Evolutionary conservation across 2,797 vertebrate genomes (phyloP), one percentile per base, ranked within the genome.

Genomic region (Potorous gilbertii): DNA sequence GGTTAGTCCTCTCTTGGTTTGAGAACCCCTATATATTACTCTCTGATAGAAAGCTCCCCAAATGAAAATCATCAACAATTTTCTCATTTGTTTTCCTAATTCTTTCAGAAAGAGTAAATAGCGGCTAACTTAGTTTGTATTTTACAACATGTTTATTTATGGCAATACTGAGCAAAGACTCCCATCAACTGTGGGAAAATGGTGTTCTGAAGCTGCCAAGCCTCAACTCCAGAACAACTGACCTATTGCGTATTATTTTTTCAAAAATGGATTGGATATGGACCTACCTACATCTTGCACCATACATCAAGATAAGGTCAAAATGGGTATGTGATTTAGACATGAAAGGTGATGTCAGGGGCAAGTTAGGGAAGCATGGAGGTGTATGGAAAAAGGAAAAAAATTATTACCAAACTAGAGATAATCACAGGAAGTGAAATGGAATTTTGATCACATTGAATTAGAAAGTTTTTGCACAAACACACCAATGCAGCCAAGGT

Each of bases 31-130:
- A 3, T 89, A 54, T 28, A 21, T 90, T 16, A 54, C 55, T 56
- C 24, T n/a, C 52, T 89, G 52, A 94, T 62, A 93, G 90, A 92
- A 90, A 27, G 56, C 89, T 93, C 93, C 54, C 18, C 10, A 40
- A 92, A 87, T 62, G 14, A 91, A 94, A 91, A 94, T 6, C n/a
- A 8, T 62, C 89, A 89, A 27, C 46, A 89, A 40, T 12, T 46
- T 91, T 54, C 55, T 56, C 14, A 18, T 95, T 92, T 59, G 29
- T 5, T 27, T 96, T 66, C 54, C 40, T 52, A 94, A 90, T 2
- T 55, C 50, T 90, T 87, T 87, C 31, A 52, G 55, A 16, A 6
- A 90, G n/a, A 96, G 40, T 95, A 96, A 95, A 94, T n/a, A 54
- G 55, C 29, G 28, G 27, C 9, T n/a, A 91, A 40, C 13, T 56